Base-by-base conservation (phyloP, 2,797 vertebrate species). In the Protonibea diacanthus region DNA sequence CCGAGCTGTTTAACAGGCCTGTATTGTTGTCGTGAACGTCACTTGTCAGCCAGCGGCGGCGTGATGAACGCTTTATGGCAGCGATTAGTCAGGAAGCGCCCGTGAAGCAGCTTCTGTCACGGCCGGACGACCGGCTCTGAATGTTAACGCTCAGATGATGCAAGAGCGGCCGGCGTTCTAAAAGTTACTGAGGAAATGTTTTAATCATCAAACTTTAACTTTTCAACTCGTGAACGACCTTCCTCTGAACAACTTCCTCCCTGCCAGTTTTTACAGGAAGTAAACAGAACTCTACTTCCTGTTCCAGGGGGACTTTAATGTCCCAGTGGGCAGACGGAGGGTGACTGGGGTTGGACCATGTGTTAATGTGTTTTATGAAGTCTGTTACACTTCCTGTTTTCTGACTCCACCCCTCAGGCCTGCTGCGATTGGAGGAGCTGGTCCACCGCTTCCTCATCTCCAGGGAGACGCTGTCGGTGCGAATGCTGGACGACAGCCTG, bases 401-500 rank as follows among this genome's bases (percentile, higher is more conserved):
- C 25, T 59, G 59, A 11, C 75, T 63, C 74, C 52, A 6, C 49
- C 61, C 65, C 61, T 21, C 78, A 98, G 97, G 97, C 90, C 95
- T 98, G 80, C 91, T 98, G 87, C 92, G 97, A 78, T 85, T 97
- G 91, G 97, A 98, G 91, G 97, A 97, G 87, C 91, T 98, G 81
- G 95, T 98, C 38, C 95, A 96, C 0, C 95, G 95, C 76, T 98
- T 98, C 85, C 96, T 98, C 27, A 98, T 98, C 94, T 97, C 97
- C 72, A 94, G 97, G 86, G 97, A 98, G 76, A 96, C 97, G 0
- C 94, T 98, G 56, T 97, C 97, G 0, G 95, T 98, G 83, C 92
- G 97, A 60, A 96, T 98, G 96, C 92, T 98, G 88, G 97, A 97
- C 0, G 96, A 97, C 49, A 95, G 93, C 85, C 92, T 95, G 72